phyloP scores from a whole-genome alignment of 2,797 vertebrate species.

The Peromyscus attwateri region DNA sequence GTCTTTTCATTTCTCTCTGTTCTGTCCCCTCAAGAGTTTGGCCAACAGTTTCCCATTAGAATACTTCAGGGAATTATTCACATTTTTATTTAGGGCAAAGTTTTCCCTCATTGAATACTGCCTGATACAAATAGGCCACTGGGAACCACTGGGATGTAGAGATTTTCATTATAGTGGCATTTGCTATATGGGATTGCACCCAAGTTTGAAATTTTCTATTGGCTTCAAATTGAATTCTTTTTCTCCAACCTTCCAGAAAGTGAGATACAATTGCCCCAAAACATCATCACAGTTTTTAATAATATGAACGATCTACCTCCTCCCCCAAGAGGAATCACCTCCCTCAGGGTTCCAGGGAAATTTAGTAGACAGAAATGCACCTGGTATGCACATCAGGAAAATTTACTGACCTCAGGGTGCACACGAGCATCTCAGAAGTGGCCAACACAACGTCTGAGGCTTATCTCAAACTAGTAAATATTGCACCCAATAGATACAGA shows the following conservation, averaged over 20 bases:
- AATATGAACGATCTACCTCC: conserved; percentile 10
- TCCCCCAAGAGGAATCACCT: conserved; percentile 34
- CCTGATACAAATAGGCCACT: conserved; percentile 62
- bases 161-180: conserved; percentile 25
- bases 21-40: not conserved
- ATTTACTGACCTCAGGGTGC: conserved; percentile 26
- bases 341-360: conserved; percentile 22
- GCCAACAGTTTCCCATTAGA: conserved; percentile 72
- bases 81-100: conserved; percentile 71
- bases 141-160: conserved; percentile 29
- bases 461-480: conserved; percentile 54
- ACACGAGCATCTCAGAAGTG: conserved; percentile 23
- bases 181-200: conserved; percentile 69
- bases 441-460: not conserved
- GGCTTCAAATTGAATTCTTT: conserved; percentile 73
- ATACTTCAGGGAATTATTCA: conserved; percentile 60
- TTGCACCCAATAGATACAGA: conserved; percentile 1
- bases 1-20: not conserved
- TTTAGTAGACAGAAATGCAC: conserved; percentile 39
- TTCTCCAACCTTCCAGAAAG: conserved; percentile 69
- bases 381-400: conserved; percentile 11
- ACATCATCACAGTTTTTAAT: conserved; percentile 66
- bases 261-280: conserved; percentile 66
- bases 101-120: conserved; percentile 64
- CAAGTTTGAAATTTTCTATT: conserved; percentile 71